Base-by-base conservation (phyloP, 2,113 vertebrate species). In the Scopus umbretta region DNA sequence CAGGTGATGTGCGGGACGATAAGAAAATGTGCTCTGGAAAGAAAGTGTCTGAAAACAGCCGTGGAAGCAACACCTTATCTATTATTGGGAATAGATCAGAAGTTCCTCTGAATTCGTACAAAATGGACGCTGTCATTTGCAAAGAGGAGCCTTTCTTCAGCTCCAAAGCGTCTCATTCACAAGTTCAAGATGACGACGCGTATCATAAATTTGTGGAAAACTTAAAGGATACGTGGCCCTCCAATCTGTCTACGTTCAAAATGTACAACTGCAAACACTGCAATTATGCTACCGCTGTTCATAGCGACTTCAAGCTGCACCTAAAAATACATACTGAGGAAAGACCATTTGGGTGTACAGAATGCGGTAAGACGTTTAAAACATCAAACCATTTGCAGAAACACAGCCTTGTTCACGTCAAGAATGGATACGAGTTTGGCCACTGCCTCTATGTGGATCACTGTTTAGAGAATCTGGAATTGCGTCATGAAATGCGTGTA, bases 301-400 rank as follows among this genome's bases (percentile, higher is more conserved):
- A 61, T 11, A 79, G 85, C 3, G 53, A 94, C 81, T 91, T 96
- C 5, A 94, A 88, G 75, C 16, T 94, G 42, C 97, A 97, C 58
- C 52, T 78, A 3, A 93, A 96, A 80, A n/a, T 84, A 34, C 97
- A 97, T 9, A 59, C 45, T 0, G 66, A 56, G 22, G 65, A 86
- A 79, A 92, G 21, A 56, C 72, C 36, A 1, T 97, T 88, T 15
- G 49, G n/a, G 11, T 97, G 96, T 84, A 13, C 92, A 12, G 90
- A 96, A n/a, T 95, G 94, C 72, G 90, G 19, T 67, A 38, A 87
- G 70, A 15, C 50, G 5, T 97, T 93, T 88, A 80, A 87, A 62
- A 96, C 89, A 3, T 71, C 80, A 45, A 61, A 38, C 43, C 76
- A 61, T 36, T 86, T 97, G 93, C 80, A 96, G 59, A 88, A 86